A percentile compares a stretch with the other conserved stretches of the same genome.
phyloP scores from a whole-genome alignment of 2,797 vertebrate species.

The Sternarchorhynchus goeldii region DNA sequence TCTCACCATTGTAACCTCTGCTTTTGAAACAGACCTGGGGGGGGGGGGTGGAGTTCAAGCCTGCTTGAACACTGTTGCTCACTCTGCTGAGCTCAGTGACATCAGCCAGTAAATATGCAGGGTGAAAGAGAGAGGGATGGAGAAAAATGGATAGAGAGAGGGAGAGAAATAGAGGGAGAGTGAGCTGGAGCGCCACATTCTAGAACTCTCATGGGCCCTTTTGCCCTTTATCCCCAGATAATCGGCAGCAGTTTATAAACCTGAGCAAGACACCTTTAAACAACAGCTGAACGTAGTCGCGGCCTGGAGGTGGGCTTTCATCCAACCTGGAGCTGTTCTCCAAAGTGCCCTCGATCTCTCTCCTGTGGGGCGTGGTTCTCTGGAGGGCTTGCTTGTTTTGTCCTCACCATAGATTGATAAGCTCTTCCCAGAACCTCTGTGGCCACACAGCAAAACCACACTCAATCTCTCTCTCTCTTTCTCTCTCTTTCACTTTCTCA shows the following conservation, averaged over 20 bases:
- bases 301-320: too few species aligned
- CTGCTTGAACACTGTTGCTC: constrained; percentile 52
- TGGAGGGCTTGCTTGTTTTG: not conserved
- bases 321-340: too few species aligned
- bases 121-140: constrained; percentile 40
- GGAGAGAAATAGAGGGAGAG: not conserved
- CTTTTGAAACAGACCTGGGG: not conserved
- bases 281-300: too few species aligned
- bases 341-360: too few species aligned
- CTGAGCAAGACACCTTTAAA: too few species aligned
- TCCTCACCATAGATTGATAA: not conserved
- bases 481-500: too few species aligned
- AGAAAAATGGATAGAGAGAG: constrained; percentile 50
- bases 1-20: not conserved
- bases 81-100: constrained; percentile 64
- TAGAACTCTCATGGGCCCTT: not conserved
- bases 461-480: too few species aligned
- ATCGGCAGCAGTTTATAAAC: too few species aligned
- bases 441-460: not conserved
- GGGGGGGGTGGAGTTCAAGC: not conserved
- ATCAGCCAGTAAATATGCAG: constrained; percentile 74
- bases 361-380: too few species aligned
- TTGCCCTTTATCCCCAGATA: too few species aligned
- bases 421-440: not conserved
- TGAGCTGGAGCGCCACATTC: not conserved